Evolutionary conservation across 2,888 invertebrate genomes (phyloP).

Genomic region (Tyria jacobaeae): DNA sequence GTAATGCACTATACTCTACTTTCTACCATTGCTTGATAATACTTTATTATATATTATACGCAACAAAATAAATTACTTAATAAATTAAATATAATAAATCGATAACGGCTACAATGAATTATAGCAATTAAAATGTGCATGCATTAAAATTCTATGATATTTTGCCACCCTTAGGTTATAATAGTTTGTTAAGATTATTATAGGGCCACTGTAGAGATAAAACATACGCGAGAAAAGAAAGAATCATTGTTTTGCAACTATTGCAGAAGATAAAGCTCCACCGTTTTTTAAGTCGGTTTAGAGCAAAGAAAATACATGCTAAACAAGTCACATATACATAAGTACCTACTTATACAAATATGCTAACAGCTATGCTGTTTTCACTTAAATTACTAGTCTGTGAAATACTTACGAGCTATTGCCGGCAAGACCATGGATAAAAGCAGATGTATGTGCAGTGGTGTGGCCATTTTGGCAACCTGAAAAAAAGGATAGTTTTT

Average conservation of each 20-base stretch:
- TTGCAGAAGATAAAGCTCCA: neutral
- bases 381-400: slow-evolving; percentile 5
- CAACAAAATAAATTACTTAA: neutral
- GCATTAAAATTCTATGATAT: no score
- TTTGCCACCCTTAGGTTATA: no score
- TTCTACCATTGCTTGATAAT: neutral
- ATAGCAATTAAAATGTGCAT: neutral
- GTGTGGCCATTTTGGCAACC: slow-evolving; percentile 58
- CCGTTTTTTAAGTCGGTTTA: neutral
- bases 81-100: neutral
- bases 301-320: neutral
- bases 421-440: slow-evolving; percentile 56
- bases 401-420: slow-evolving; percentile 61
- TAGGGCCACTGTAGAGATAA: neutral
- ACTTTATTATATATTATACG: neutral
- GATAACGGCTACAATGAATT: neutral
- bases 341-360: slow-evolving; percentile 8
- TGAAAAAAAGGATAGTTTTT: slow-evolving; percentile 47
- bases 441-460: slow-evolving; percentile 57
- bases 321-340: neutral
- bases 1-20: slow-evolving; percentile 32
- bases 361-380: neutral
- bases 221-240: neutral
- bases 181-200: neutral
- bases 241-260: neutral